phyloP scores from a whole-genome alignment of 2,113 vertebrate genomes.

The Oreotragus oreotragus region DNA sequence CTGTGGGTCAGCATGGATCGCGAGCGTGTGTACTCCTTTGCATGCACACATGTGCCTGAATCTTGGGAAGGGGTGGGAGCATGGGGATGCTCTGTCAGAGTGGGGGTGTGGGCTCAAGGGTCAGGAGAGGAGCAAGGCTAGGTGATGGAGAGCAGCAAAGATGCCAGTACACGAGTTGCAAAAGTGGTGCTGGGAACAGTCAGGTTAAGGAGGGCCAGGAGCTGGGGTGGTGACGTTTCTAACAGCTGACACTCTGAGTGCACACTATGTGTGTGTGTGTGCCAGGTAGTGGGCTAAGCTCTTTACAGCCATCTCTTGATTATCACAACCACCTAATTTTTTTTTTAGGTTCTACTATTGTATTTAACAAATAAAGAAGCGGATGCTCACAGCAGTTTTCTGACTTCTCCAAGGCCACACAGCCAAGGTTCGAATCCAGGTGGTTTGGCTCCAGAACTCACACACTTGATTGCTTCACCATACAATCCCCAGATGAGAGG shows the following conservation, averaged over 20 bases:
- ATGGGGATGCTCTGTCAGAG: background rate
- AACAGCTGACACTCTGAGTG: background rate
- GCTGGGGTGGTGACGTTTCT: background rate
- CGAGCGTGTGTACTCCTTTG: background rate
- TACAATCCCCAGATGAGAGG: background rate
- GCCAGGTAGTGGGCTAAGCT: background rate
- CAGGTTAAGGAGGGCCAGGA: background rate
- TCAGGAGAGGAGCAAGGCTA: background rate
- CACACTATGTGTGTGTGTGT: fast-evolving
- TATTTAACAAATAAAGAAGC: background rate
- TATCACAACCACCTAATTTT: background rate
- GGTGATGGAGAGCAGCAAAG: background rate
- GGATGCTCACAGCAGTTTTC: background rate
- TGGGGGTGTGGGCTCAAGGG: background rate
- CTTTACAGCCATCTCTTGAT: background rate
- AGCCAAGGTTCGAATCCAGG: background rate
- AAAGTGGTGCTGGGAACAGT: background rate
- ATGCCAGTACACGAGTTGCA: background rate
- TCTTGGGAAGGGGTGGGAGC: background rate
- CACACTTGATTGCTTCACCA: background rate
- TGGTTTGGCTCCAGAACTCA: background rate
- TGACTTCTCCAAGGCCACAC: background rate
- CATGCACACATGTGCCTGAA: fast-evolving
- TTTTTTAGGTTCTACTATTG: background rate
- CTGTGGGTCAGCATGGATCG: background rate